phyloP scores from a whole-genome alignment of 2,888 invertebrate species.

The Rhyacophila evoluta region DNA sequence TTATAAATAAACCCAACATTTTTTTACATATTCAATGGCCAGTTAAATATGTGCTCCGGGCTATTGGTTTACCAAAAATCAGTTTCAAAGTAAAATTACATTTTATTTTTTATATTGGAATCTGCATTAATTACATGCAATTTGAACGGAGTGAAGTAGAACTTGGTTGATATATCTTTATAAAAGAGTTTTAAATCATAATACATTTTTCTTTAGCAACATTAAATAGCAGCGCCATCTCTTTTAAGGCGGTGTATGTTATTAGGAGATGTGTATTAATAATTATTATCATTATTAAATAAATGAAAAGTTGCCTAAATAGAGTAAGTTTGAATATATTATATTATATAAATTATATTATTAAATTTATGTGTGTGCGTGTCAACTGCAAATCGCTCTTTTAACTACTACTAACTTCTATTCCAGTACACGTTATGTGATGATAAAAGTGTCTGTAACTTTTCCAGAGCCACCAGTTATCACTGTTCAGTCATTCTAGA shows the following conservation, averaged over 20 bases:
- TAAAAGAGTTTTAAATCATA: no score
- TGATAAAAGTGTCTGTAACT: conserved; percentile 23
- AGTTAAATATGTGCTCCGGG: no score
- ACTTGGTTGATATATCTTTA: no score
- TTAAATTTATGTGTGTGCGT: not conserved
- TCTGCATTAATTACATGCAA: no score
- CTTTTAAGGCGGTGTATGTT: not conserved
- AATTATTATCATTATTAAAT: conserved; percentile 19
- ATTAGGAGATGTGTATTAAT: not conserved
- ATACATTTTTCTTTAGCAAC: not conserved
- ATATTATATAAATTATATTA: conserved; percentile 20
- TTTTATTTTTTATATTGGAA: no score
- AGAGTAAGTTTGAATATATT: conserved; percentile 24
- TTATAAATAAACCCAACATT: no score
- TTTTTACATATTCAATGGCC: no score
- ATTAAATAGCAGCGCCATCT: conserved; percentile 18
- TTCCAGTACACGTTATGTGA: conserved; percentile 1
- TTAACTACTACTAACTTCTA: not conserved
- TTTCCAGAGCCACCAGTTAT: conserved; percentile 16
- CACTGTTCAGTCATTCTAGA: not conserved
- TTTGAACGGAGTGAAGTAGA: no score
- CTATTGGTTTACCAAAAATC: no score
- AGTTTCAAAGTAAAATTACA: no score
- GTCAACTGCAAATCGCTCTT: conserved; percentile 8
- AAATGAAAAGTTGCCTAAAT: conserved; percentile 24